These are phyloP conservation scores for Drosophila sp. DNA, from an alignment of 1,140 invertebrate species.

Conservation along the genomic window DNA sequence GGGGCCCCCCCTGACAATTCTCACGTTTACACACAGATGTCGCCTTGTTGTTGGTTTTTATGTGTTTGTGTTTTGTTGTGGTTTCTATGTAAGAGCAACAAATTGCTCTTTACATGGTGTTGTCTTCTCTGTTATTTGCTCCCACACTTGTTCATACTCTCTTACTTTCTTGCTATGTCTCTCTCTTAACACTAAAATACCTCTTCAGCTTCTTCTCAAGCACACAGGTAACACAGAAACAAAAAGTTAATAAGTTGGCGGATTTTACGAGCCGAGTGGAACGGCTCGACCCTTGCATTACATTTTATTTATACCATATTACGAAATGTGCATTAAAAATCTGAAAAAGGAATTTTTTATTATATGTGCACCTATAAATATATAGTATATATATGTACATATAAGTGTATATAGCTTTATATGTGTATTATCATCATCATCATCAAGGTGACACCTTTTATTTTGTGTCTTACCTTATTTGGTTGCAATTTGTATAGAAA, in stretches of 20 bases:
- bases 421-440: background rate
- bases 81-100: slow-evolving; percentile 9
- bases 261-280: slow-evolving; percentile 10
- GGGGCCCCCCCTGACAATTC: slow-evolving; percentile 8
- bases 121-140: slow-evolving; percentile 22
- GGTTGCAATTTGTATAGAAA: background rate
- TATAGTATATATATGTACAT: background rate
- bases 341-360: slow-evolving; percentile 14
- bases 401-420: background rate
- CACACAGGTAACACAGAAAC: background rate
- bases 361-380: background rate
- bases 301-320: slow-evolving; percentile 17
- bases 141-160: background rate
- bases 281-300: slow-evolving; percentile 2
- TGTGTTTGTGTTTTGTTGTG: slow-evolving; percentile 7
- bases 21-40: slow-evolving; percentile 5
- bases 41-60: background rate
- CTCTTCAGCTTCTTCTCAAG: background rate
- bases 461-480: background rate
- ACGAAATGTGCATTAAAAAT: slow-evolving; percentile 21
- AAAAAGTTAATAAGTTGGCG: slow-evolving; percentile 13
- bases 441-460: slow-evolving; percentile 10
- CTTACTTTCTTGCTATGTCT: background rate
- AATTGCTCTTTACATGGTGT: slow-evolving; percentile 2
- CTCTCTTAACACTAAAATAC: background rate